Evolutionary conservation across 1,140 invertebrate species (phyloP).

Genomic region (Papilio dardanus): DNA sequence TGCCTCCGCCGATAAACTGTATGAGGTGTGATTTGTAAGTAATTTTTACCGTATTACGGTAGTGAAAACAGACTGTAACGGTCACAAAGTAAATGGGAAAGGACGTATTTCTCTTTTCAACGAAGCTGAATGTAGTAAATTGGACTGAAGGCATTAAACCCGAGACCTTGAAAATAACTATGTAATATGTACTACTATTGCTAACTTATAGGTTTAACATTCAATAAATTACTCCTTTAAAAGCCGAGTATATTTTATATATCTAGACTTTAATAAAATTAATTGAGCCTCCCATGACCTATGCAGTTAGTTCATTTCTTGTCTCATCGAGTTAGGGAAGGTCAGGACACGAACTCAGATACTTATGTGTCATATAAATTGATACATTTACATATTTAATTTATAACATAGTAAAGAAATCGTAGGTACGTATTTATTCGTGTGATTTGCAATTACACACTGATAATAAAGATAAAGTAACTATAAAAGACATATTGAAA

Average conservation of each 20-base stretch:
- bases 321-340: not conserved
- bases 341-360: not conserved
- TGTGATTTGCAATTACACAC: not conserved
- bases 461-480: not conserved
- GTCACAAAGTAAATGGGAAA: not conserved
- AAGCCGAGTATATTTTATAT: not conserved
- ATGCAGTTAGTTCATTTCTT: not conserved
- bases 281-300: conserved; percentile 5
- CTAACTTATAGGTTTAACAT: not conserved
- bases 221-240: not conserved
- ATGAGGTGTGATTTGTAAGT: conserved; percentile 23
- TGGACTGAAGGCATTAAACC: no score
- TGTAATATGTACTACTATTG: not conserved
- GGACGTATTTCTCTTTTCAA: not conserved
- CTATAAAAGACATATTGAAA: no score
- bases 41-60: not conserved
- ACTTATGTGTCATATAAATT: not conserved
- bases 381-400: not conserved
- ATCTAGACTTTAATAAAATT: not conserved
- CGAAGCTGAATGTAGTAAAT: not conserved
- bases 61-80: not conserved
- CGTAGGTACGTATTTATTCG: not conserved
- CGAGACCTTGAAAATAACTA: no score
- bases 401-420: no score
- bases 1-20: conserved; percentile 5